Evolutionary conservation across 2,113 vertebrate genomes (phyloP).

Genomic region (Nannospalax galili): DNA sequence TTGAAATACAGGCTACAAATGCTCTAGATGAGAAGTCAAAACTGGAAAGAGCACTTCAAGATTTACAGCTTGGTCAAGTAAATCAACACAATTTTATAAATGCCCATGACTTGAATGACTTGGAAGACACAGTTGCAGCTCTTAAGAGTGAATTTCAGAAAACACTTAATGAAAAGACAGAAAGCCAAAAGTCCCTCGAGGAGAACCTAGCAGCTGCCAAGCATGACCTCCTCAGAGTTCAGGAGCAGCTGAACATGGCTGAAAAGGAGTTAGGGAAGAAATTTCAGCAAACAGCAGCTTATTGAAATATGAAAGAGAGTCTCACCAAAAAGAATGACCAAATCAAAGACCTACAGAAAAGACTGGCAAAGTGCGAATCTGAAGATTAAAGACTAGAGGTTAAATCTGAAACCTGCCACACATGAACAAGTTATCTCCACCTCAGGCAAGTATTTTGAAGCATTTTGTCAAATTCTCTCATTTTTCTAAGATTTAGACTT

Average conservation of each 20-base stretch:
- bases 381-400: slow-evolving; percentile 80
- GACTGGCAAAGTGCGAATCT: slow-evolving; percentile 89
- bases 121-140: slow-evolving; percentile 92
- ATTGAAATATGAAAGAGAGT: slow-evolving; percentile 98
- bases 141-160: slow-evolving; percentile 94
- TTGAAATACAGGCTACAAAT: slow-evolving; percentile 94
- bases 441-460: slow-evolving; percentile 41
- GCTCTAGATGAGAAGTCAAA: slow-evolving; percentile 93
- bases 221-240: slow-evolving; percentile 93
- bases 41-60: slow-evolving; percentile 90
- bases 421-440: slow-evolving; percentile 42
- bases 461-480: neutral
- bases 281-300: slow-evolving; percentile 97
- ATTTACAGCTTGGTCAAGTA: slow-evolving; percentile 90
- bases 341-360: slow-evolving; percentile 95
- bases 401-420: slow-evolving; percentile 59
- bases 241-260: slow-evolving; percentile 93
- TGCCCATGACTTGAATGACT: slow-evolving; percentile 88
- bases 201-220: slow-evolving; percentile 92
- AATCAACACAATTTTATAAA: slow-evolving; percentile 82
- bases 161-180: slow-evolving; percentile 88
- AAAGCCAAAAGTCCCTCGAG: slow-evolving; percentile 93
- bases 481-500: slow-evolving; percentile 60
- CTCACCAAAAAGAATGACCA: slow-evolving; percentile 97
- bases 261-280: slow-evolving; percentile 99